These are phyloP conservation scores for Harpagifer antarcticus DNA, from an alignment of 2,797 vertebrate species.

Conservation along the genomic window DNA sequence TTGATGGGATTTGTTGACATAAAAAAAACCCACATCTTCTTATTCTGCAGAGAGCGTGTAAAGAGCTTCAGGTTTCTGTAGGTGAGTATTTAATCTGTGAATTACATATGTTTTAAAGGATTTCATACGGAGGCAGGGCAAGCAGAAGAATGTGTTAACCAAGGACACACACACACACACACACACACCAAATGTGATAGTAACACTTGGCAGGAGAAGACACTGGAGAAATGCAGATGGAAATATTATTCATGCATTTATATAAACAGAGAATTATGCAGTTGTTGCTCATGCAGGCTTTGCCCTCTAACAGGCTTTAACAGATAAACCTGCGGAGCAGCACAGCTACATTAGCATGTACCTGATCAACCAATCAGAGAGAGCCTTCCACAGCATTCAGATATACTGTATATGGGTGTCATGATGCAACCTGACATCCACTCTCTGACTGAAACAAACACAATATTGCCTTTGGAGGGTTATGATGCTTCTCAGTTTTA, in stretches of 20 bases:
- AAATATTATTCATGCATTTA: constrained; percentile 44
- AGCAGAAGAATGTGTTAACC: constrained; percentile 11
- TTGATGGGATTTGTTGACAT: too few species aligned
- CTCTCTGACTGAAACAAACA: background rate
- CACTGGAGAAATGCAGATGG: constrained; percentile 16
- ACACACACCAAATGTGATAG: constrained; percentile 6
- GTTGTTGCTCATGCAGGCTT: constrained; percentile 47
- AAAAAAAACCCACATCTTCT: background rate
- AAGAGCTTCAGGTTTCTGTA: constrained; percentile 37
- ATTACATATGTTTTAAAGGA: constrained; percentile 48
- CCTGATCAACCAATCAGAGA: constrained; percentile 16
- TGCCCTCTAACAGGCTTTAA: constrained; percentile 38
- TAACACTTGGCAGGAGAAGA: constrained; percentile 24
- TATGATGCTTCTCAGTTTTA: too few species aligned
- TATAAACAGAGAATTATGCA: constrained; percentile 10
- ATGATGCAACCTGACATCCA: background rate
- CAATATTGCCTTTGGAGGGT: background rate
- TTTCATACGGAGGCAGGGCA: constrained; percentile 41
- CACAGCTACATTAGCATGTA: constrained; percentile 6
- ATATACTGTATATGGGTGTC: constrained; percentile 4
- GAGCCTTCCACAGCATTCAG: background rate
- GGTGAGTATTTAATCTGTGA: constrained; percentile 45
- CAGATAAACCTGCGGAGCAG: constrained; percentile 28
- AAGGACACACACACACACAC: background rate
- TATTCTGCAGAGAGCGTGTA: background rate